Conservation (phyloP, 2,888 invertebrate species). For the Rapana venosa region DNA sequence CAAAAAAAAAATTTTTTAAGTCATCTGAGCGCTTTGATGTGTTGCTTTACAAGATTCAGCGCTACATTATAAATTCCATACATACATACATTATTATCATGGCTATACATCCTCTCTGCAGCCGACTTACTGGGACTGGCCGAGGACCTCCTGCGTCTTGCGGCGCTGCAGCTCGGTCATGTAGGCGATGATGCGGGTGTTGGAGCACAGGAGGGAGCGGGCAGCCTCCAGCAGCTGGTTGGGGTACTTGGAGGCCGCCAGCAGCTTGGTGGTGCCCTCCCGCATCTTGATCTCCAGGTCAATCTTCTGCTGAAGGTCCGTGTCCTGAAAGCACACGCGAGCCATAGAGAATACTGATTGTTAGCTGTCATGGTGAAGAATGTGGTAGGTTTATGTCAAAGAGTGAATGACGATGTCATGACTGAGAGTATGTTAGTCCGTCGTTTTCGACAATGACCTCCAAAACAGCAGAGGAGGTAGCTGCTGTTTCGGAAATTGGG, state of each 20-base stretch:
- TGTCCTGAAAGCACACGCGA: slow-evolving; percentile 79
- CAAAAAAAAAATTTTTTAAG: too few species aligned
- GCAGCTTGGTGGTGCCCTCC: slow-evolving; percentile 83
- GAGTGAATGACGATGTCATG: too few species aligned
- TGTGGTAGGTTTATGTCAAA: too few species aligned
- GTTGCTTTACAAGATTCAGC: too few species aligned
- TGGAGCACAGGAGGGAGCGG: slow-evolving; percentile 83
- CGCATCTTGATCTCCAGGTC: slow-evolving; percentile 85
- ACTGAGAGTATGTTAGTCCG: too few species aligned
- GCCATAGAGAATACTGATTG: neutral
- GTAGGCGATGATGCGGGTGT: slow-evolving; percentile 83
- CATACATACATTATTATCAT: too few species aligned
- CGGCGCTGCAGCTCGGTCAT: slow-evolving; percentile 82
- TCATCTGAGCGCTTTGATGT: too few species aligned
- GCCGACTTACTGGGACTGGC: slow-evolving; percentile 66
- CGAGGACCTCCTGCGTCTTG: slow-evolving; percentile 74
- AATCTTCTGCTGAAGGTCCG: slow-evolving; percentile 84
- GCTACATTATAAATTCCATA: too few species aligned
- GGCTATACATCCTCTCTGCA: too few species aligned
- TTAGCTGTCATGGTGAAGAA: neutral
- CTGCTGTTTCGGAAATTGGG: too few species aligned
- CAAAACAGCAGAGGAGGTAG: too few species aligned
- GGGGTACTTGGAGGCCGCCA: slow-evolving; percentile 83
- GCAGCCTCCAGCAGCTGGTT: slow-evolving; percentile 83
- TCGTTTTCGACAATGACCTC: too few species aligned